Evolutionary conservation across 2,888 invertebrate species (phyloP).

Genomic region (Tinea semifulvella): DNA sequence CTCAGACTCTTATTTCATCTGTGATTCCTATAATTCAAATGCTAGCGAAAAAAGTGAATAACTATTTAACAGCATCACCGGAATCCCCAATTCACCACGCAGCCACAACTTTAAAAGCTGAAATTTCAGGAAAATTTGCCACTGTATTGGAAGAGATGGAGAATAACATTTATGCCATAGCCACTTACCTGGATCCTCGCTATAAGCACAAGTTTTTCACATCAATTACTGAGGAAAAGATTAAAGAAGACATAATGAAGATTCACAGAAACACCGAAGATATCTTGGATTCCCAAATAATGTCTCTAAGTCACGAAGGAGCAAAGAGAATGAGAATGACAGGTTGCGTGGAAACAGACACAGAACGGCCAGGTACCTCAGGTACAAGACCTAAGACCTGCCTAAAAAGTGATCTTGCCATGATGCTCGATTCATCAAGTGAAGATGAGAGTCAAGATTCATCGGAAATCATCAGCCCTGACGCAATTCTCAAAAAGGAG

Average conservation of each 20-base stretch:
- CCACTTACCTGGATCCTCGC: constrained; percentile 26
- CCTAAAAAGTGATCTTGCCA: constrained; percentile 20
- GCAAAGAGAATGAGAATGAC: constrained; percentile 17
- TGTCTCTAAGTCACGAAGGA: constrained; percentile 5
- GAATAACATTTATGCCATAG: constrained; percentile 24
- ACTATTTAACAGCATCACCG: constrained; percentile 22
- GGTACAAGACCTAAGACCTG: constrained; percentile 17
- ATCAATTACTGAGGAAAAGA: constrained; percentile 21
- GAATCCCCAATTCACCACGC: constrained; percentile 20
- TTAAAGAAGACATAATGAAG: constrained; percentile 21
- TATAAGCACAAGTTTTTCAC: constrained; percentile 25
- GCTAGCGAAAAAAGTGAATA: constrained; percentile 23
- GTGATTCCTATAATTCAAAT: constrained; percentile 19
- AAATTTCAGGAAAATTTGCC: constrained; percentile 22
- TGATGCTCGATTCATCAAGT: constrained; percentile 21
- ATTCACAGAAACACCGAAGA: constrained; percentile 4
- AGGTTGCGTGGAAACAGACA: constrained; percentile 18
- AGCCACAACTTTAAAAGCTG: constrained; percentile 22
- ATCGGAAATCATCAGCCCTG: constrained; percentile 18
- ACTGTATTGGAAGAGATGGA: constrained; percentile 23
- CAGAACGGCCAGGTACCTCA: constrained; percentile 18
- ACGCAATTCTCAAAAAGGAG: constrained; percentile 19
- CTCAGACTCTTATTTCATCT: constrained; percentile 22
- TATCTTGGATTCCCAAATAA: constrained; percentile 4
- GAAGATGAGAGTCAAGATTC: constrained; percentile 19